Evolutionary conservation across 2,797 vertebrate species (phyloP).

Genomic region (Alca torda): DNA sequence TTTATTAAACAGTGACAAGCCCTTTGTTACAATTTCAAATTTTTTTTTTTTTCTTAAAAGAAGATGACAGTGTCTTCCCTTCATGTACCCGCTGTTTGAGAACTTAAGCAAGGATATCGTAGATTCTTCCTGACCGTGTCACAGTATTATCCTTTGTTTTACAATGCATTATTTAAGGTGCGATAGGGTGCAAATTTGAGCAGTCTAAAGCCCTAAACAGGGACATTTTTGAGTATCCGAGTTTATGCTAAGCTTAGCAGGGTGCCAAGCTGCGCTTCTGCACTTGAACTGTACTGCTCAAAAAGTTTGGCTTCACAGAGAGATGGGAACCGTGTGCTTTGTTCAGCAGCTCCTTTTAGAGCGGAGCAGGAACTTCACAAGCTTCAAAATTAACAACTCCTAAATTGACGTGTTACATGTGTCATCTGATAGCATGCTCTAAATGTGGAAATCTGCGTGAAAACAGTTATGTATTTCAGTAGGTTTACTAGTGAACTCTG

Average conservation of each 20-base stretch:
- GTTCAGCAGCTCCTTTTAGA: background rate
- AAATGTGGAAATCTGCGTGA: background rate
- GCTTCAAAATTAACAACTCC: background rate
- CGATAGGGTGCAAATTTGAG: background rate
- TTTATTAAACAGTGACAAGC: background rate
- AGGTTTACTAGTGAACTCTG: background rate
- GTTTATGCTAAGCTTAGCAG: background rate
- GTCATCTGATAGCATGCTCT: background rate
- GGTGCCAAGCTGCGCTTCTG: background rate
- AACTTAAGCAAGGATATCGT: background rate
- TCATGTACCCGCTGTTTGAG: background rate
- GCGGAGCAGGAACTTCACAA: background rate
- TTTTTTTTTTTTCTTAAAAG: background rate
- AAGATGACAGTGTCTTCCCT: background rate
- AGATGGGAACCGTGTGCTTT: accelerated
- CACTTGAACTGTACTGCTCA: background rate
- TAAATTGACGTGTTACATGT: background rate
- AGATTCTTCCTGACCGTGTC: background rate
- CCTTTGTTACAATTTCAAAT: background rate
- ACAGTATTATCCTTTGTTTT: background rate
- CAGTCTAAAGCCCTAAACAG: background rate
- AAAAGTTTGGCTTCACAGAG: background rate
- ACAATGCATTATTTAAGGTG: background rate
- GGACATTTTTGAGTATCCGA: background rate
- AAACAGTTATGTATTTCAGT: background rate